Percentiles rank a stretch among this genome's conserved stretches.
These are phyloP conservation scores for Epinephelus cyanopodus DNA, from an alignment of 2,113 vertebrate species.

Conservation along the genomic window DNA sequence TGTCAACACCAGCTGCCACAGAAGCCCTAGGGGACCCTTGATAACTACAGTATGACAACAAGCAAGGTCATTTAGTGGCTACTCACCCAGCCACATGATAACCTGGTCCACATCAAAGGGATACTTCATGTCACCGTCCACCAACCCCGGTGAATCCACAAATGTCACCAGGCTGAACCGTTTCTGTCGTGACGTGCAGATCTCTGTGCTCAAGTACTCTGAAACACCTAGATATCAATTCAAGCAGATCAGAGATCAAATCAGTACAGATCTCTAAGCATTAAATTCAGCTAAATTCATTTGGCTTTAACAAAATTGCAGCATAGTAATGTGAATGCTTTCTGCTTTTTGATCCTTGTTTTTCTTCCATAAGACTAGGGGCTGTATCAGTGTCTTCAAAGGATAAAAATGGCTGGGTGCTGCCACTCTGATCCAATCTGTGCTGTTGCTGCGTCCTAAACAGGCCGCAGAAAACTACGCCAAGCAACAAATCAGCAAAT, in stretches of 20 bases:
- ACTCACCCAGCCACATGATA: constrained; percentile 87
- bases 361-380: background rate
- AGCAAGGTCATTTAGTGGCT: background rate
- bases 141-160: constrained; percentile 88
- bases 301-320: background rate
- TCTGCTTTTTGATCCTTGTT: background rate
- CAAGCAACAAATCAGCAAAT: background rate
- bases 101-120: constrained; percentile 89
- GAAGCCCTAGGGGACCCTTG: background rate
- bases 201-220: constrained; percentile 88
- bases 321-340: background rate
- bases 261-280: background rate
- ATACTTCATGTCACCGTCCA: constrained; percentile 91
- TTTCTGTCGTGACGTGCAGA: constrained; percentile 89
- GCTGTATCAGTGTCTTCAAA: background rate
- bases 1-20: background rate
- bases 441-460: background rate
- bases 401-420: background rate
- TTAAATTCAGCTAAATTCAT: background rate
- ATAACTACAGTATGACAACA: background rate
- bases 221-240: constrained; percentile 80
- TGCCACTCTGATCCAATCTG: background rate
- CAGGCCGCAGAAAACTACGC: background rate
- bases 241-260: background rate
- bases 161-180: constrained; percentile 89